Base-by-base conservation (phyloP, 2,113 vertebrate genomes). In the Colossoma macropomum region DNA sequence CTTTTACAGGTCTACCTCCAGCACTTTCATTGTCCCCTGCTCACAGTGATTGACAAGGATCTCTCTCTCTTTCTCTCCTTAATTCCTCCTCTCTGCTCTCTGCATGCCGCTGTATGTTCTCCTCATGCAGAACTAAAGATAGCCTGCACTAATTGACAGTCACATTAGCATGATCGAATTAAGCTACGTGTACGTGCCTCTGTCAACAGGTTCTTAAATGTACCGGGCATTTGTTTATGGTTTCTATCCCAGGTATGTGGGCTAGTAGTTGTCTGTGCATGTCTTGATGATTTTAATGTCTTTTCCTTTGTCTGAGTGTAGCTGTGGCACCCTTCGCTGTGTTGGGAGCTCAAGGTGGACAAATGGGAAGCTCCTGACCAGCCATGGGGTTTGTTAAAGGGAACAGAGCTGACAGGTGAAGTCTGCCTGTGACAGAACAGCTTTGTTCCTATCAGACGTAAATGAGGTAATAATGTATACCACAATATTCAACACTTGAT, bases 41-140 rank as follows among this genome's bases (percentile, higher is more conserved):
- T 81, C 41, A 28, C 59, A 27, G 28, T 81, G 79, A 81, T n/a
- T 81, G 56, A 74, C 79, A 81, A 81, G 56, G 38, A 34, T 63
- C 38, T 72, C 4, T 59, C n/a, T 28, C 34, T 45, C 59, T 13
- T 23, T 12, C 59, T 62, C 59, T 62, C n/a, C 23, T 9, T 59
- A 21, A 1, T 15, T 21, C 27, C 45, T 15, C 4, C 12, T 66
- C 27, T 32, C 63, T 65, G 5, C 54, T 30, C 56, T 23, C 79
- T 74, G 27, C 21, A 60, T 30, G 59, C 23, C 38, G 15, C 25
- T 71, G 9, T 71, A 45, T 65, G 54, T 38, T 63, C 28, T 63
- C 21, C 28, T 63, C 27, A 0, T 50, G 79, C 45, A 15, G 38
- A 73, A 73, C 79, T 50, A 74, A 81, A 74, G 79, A 81, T 74